These are phyloP conservation scores for Helicoverpa zea DNA, from an alignment of 1,140 invertebrate genomes.

Conservation along the genomic window DNA sequence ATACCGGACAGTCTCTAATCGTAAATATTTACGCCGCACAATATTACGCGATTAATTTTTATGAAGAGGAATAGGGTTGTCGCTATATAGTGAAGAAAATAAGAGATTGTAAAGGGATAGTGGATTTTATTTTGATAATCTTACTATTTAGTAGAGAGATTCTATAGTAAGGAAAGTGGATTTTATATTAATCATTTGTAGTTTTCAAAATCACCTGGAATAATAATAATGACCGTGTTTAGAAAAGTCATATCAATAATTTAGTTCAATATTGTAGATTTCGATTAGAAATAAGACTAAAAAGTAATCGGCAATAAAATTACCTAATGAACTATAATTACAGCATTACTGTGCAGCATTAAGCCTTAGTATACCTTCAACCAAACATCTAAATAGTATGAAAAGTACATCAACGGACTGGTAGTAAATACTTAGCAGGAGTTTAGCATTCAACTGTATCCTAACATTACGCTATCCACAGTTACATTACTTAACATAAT, in stretches of 20 bases:
- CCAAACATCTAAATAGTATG: neutral
- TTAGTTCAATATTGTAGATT: too few relatives aligned
- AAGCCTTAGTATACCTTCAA: neutral
- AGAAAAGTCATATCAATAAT: too few relatives aligned
- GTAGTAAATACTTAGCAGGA: constrained; percentile 36
- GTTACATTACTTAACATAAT: constrained; percentile 55
- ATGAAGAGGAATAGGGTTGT: constrained; percentile 58
- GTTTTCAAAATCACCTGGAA: too few relatives aligned
- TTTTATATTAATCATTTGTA: too few relatives aligned
- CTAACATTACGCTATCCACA: constrained; percentile 33
- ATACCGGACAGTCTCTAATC: constrained; percentile 64
- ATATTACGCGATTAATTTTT: constrained; percentile 66
- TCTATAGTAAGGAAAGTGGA: too few relatives aligned
- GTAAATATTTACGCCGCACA: constrained; percentile 71
- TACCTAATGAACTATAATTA: too few relatives aligned
- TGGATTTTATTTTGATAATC: too few relatives aligned
- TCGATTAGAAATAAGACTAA: too few relatives aligned
- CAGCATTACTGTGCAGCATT: too few relatives aligned
- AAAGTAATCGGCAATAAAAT: too few relatives aligned
- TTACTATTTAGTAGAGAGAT: too few relatives aligned
- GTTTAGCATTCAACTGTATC: constrained; percentile 53
- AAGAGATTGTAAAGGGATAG: neutral
- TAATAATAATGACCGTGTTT: too few relatives aligned
- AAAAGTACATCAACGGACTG: neutral
- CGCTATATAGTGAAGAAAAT: neutral